Conservation (phyloP, 2,888 invertebrate genomes). For the Aromia moschata region DNA sequence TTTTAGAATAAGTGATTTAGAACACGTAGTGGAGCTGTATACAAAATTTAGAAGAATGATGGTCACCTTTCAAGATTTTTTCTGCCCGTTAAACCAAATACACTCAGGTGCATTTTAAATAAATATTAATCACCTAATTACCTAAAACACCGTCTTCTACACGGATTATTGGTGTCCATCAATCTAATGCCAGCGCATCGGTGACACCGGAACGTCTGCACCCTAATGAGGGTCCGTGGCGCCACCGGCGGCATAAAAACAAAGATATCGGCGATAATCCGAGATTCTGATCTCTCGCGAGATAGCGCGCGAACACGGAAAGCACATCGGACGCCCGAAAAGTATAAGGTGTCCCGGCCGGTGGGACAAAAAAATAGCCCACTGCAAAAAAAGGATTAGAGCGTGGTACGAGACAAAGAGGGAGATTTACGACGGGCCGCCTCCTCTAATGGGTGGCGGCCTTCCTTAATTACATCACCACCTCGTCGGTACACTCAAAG, state of each 20-base stretch:
- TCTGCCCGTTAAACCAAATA: too few relatives aligned
- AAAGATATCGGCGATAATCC: constrained; percentile 61
- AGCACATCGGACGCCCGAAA: constrained; percentile 58
- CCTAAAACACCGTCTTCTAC: constrained; percentile 35
- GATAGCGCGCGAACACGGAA: constrained; percentile 60
- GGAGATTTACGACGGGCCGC: constrained; percentile 61
- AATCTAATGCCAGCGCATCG: constrained; percentile 42
- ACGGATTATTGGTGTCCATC: constrained; percentile 44
- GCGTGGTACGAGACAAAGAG: constrained; percentile 56
- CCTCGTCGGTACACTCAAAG: constrained; percentile 62
- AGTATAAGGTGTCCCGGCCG: constrained; percentile 55
- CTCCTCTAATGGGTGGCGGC: constrained; percentile 62
- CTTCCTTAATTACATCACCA: constrained; percentile 63
- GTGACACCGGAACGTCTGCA: constrained; percentile 46
- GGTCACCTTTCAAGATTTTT: too few relatives aligned
- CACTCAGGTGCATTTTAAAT: constrained; percentile 20
- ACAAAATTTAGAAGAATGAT: too few relatives aligned
- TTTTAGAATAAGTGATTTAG: too few relatives aligned
- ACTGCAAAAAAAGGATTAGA: constrained; percentile 53
- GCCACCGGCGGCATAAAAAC: constrained; percentile 60
- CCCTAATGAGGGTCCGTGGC: constrained; percentile 60
- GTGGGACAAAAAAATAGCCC: constrained; percentile 50
- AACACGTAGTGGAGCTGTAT: too few relatives aligned
- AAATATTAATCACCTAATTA: constrained; percentile 36
- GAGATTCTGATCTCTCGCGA: constrained; percentile 62